A percentile compares a stretch with the other conserved stretches of the same genome.
phyloP scores from a whole-genome alignment of 2,888 invertebrate genomes.

The Chouioia cunea region DNA sequence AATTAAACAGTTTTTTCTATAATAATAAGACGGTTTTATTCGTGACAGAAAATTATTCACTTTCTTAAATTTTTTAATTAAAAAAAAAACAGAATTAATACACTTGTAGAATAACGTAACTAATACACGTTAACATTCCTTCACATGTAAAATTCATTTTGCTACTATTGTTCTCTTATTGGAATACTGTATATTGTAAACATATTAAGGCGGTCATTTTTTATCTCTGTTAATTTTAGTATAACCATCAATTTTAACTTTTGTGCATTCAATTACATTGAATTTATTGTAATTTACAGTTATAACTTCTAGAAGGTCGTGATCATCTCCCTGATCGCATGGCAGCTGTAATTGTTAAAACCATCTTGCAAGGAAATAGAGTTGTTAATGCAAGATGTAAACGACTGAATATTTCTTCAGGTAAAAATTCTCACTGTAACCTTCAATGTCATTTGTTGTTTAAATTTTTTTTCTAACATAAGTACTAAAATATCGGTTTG shows the following conservation, averaged over 20 bases:
- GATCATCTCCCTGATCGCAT: slow-evolving; percentile 98
- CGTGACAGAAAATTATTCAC: not conserved
- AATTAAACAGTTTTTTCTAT: no score
- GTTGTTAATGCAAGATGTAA: slow-evolving; percentile 96
- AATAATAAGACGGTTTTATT: not conserved
- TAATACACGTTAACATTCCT: not conserved
- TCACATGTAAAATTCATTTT: slow-evolving; percentile 23
- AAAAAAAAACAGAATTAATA: not conserved
- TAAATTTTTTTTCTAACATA: no score
- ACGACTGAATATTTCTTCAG: slow-evolving; percentile 96
- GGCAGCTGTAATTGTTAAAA: slow-evolving; percentile 95
- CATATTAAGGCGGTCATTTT: not conserved
- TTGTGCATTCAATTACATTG: not conserved
- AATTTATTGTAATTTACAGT: slow-evolving; percentile 71
- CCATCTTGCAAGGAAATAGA: slow-evolving; percentile 93
- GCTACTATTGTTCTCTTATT: not conserved
- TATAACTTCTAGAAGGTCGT: slow-evolving; percentile 97
- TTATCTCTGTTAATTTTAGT: no score
- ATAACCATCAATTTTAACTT: no score
- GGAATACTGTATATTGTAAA: not conserved
- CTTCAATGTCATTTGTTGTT: slow-evolving; percentile 1
- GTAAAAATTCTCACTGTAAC: slow-evolving; percentile 67
- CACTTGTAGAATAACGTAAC: not conserved
- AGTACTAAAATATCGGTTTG: no score
- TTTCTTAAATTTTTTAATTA: not conserved